Evolutionary conservation across 2,113 vertebrate species (phyloP).

Genomic region (Platycercus adscitus): DNA sequence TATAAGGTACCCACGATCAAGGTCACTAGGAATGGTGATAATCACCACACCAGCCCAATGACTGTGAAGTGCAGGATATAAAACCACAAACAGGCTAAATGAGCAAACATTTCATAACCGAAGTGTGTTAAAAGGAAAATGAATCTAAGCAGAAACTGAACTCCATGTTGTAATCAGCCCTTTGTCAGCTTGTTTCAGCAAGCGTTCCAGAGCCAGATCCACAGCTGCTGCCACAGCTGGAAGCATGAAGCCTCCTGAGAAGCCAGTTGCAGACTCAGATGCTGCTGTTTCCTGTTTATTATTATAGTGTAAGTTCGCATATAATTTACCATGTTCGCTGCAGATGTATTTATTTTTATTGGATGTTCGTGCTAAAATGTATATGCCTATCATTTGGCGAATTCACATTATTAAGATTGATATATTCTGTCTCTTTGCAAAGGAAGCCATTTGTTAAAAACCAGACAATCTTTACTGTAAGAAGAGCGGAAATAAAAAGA

Average conservation of each 20-base stretch:
- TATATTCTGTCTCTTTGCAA: not conserved
- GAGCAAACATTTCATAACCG: conserved; percentile 16
- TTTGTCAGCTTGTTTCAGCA: conserved; percentile 61
- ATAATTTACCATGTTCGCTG: conserved; percentile 67
- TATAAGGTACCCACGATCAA: not conserved
- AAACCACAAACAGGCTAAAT: conserved; percentile 10
- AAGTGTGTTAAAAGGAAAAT: conserved; percentile 35
- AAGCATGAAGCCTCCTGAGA: conserved; percentile 57
- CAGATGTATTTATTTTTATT: conserved; percentile 72
- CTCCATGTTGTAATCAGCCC: conserved; percentile 48
- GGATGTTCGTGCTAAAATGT: conserved; percentile 49
- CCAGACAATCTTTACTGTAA: not conserved
- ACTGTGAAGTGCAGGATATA: not conserved
- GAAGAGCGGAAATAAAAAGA: not conserved
- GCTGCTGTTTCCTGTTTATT: conserved; percentile 74
- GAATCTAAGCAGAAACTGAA: conserved; percentile 54
- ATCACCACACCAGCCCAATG: not conserved
- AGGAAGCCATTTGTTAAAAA: conserved; percentile 46
- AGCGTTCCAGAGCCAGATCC: conserved; percentile 39
- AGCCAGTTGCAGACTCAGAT: conserved; percentile 66
- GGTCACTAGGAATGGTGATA: not conserved
- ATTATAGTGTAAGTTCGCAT: conserved; percentile 63
- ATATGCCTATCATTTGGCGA: conserved; percentile 32
- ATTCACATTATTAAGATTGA: conserved; percentile 34
- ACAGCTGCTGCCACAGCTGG: conserved; percentile 68